A percentile compares a stretch with the other conserved stretches of the same genome.
Evolutionary conservation across 1,140 invertebrate species (phyloP).

Genomic region (Cotesia glomerata): DNA sequence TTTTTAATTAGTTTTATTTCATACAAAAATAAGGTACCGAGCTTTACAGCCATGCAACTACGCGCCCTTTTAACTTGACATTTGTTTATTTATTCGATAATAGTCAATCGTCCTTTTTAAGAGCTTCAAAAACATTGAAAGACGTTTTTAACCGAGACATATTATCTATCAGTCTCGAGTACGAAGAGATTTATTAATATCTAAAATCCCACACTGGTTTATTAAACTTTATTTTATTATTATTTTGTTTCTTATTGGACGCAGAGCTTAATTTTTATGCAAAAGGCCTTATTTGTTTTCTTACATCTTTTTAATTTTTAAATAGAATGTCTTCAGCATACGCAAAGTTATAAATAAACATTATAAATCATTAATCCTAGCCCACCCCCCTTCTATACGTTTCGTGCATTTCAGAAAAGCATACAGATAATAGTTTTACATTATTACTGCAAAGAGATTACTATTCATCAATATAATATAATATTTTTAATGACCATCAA

Average conservation of each 20-base stretch:
- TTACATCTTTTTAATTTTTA: conserved; percentile 15
- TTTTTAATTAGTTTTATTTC: conserved; percentile 39
- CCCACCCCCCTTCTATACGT: conserved; percentile 70
- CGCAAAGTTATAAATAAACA: conserved; percentile 53
- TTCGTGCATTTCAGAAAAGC: conserved; percentile 72
- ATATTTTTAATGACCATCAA: conserved; percentile 48
- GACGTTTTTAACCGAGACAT: background rate
- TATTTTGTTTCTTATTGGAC: conserved; percentile 39
- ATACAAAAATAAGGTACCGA: conserved; percentile 64
- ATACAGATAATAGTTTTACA: conserved; percentile 64
- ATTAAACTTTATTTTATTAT: conserved; percentile 1
- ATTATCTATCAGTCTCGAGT: conserved; percentile 18
- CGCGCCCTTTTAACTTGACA: conserved; percentile 46
- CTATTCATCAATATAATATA: conserved; percentile 34
- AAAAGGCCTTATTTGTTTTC: conserved; percentile 51
- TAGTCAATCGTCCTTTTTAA: background rate
- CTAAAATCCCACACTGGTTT: conserved; percentile 1
- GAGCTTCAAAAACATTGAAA: background rate
- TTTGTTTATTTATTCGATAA: conserved; percentile 30
- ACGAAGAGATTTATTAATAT: background rate
- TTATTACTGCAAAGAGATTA: conserved; percentile 61
- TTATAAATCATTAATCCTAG: conserved; percentile 62
- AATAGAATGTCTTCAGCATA: conserved; percentile 31
- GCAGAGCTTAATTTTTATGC: conserved; percentile 60
- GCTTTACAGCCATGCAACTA: conserved; percentile 63